A percentile compares a stretch with the other conserved stretches of the same genome.
Conservation (phyloP, 2,113 vertebrate species). For the Osmerus mordax region DNA sequence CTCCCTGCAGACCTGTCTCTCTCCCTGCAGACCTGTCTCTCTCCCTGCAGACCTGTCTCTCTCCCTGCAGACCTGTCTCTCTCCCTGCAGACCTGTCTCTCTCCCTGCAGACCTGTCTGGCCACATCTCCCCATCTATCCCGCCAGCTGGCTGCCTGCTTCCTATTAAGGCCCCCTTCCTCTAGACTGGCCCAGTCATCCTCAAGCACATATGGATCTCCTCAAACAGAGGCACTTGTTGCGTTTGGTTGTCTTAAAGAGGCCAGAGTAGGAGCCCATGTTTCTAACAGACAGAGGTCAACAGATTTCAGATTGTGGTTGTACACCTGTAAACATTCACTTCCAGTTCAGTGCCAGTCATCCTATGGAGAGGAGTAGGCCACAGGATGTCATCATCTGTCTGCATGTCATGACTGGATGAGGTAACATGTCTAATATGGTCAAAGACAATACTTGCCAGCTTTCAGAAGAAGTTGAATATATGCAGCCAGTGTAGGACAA, state of each 20-base stretch:
- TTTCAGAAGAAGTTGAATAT: too few species aligned
- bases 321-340: too few species aligned
- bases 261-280: slow-evolving; percentile 9
- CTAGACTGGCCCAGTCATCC: slow-evolving; percentile 17
- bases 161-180: slow-evolving; percentile 38
- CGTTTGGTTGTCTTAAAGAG: slow-evolving; percentile 30
- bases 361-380: too few species aligned
- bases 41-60: neutral
- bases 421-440: too few species aligned
- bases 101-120: neutral
- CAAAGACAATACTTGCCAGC: too few species aligned
- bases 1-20: neutral
- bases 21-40: neutral
- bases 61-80: neutral
- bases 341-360: too few species aligned
- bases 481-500: too few species aligned
- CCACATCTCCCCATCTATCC: neutral
- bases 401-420: too few species aligned
- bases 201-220: slow-evolving; percentile 39
- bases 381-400: too few species aligned
- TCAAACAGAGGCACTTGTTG: slow-evolving; percentile 62
- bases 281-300: slow-evolving; percentile 21
- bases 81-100: neutral
- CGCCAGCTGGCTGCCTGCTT: slow-evolving; percentile 47
- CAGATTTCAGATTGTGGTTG: neutral